Percentiles rank a stretch among this genome's conserved stretches.
Evolutionary conservation across 2,113 vertebrate genomes (phyloP).

Genomic region (Percopsis transmontana): DNA sequence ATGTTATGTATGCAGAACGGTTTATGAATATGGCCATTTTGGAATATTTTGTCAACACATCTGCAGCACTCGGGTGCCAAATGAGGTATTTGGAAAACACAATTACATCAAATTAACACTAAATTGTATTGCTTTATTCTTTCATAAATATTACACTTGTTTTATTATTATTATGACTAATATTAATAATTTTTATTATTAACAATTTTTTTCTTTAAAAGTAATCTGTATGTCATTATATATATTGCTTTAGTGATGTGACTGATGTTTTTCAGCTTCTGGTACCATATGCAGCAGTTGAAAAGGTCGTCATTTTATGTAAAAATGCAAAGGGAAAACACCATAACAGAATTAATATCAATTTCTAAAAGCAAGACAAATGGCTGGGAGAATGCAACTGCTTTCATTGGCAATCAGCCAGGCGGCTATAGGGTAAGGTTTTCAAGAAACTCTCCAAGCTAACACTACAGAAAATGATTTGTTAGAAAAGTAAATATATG

Average conservation of each 20-base stretch:
- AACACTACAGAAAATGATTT: background rate
- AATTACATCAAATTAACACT: background rate
- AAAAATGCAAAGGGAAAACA: slow-evolving; percentile 25
- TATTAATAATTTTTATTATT: no score
- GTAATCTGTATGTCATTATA: background rate
- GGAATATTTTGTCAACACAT: slow-evolving; percentile 48
- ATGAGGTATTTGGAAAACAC: slow-evolving; percentile 60
- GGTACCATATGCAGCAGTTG: slow-evolving; percentile 61
- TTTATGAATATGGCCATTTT: slow-evolving; percentile 20
- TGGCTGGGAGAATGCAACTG: slow-evolving; percentile 67
- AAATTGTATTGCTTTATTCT: background rate
- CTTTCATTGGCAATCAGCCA: slow-evolving; percentile 70
- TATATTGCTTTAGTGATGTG: slow-evolving; percentile 1
- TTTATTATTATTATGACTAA: no score
- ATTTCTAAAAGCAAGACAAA: slow-evolving; percentile 36
- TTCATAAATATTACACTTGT: background rate
- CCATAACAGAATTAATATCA: slow-evolving; percentile 16
- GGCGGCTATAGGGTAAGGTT: slow-evolving; percentile 69
- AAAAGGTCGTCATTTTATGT: slow-evolving; percentile 28
- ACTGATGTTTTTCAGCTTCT: slow-evolving; percentile 71
- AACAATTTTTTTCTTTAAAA: background rate
- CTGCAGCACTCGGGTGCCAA: slow-evolving; percentile 67
- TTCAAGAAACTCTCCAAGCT: background rate
- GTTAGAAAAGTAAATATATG: no score
- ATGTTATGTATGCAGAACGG: slow-evolving; percentile 59